Percentiles rank a stretch among this genome's conserved stretches.
Evolutionary conservation across 64 coral and sea anemone species (phyloP).

Genomic region (Pachyseris speciosa): DNA sequence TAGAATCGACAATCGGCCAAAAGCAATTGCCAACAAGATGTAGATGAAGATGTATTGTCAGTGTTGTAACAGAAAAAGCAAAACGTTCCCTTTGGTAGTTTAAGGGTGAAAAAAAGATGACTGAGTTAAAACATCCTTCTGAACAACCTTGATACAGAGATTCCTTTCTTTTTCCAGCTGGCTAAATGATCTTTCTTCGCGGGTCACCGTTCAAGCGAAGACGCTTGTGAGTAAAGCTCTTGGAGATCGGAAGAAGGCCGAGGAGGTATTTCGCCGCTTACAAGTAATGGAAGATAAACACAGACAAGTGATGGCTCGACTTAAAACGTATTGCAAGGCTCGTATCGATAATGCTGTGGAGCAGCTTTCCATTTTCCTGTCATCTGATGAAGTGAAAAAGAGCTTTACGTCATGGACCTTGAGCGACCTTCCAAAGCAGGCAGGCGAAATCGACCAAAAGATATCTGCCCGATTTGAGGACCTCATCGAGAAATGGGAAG

Average conservation of each 20-base stretch:
- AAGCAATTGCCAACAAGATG: too few species aligned
- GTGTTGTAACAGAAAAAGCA: too few species aligned
- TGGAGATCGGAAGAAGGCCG: background rate
- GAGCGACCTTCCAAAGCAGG: background rate
- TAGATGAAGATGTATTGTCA: too few species aligned
- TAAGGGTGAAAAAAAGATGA: too few species aligned
- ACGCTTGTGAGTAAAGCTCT: background rate
- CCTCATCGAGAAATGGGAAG: slow-evolving; percentile 36
- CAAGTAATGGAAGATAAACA: background rate
- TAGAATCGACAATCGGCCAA: too few species aligned
- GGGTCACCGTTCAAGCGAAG: background rate
- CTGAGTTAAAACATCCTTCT: too few species aligned
- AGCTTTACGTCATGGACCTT: slow-evolving; percentile 8
- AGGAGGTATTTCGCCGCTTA: background rate
- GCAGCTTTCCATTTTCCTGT: background rate
- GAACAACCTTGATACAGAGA: background rate
- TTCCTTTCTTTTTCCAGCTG: background rate
- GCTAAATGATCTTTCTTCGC: background rate
- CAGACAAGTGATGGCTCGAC: background rate
- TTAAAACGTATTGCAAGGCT: background rate
- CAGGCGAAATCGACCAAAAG: background rate
- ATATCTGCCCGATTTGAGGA: background rate
- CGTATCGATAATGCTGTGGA: background rate
- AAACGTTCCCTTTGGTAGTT: too few species aligned
- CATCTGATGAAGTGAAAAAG: background rate